These are phyloP conservation scores for Hippopotamyrus pictus DNA, from an alignment of 2,797 vertebrate species.

Conservation along the genomic window DNA sequence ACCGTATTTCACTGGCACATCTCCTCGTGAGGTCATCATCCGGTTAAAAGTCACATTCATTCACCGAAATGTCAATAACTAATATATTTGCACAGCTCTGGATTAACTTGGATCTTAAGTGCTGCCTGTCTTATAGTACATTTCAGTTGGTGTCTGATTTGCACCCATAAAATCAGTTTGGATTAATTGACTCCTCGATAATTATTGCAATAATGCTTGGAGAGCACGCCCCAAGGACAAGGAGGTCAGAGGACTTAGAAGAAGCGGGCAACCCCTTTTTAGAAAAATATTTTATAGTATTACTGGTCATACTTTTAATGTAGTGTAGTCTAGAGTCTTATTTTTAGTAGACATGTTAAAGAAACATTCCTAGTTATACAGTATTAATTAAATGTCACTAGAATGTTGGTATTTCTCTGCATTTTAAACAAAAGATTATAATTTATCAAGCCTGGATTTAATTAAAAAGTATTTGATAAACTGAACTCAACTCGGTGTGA, in stretches of 20 bases:
- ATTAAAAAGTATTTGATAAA: not conserved
- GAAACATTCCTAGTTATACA: not conserved
- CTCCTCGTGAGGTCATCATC: not conserved
- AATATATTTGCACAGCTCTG: not conserved
- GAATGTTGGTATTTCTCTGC: constrained; percentile 5
- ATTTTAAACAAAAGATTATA: not conserved
- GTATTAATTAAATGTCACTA: not conserved
- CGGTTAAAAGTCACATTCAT: not conserved
- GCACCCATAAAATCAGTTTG: not conserved
- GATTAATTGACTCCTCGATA: not conserved
- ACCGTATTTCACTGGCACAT: not conserved
- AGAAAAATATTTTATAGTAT: not conserved
- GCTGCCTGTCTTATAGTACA: not conserved
- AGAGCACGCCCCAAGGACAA: not conserved
- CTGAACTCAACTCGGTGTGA: not conserved
- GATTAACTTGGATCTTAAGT: not conserved
- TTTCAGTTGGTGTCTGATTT: not conserved
- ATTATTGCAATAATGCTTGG: not conserved
- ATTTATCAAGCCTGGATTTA: not conserved
- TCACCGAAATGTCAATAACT: not conserved
- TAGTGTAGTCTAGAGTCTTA: not conserved
- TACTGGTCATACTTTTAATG: not conserved
- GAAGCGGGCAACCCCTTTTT: not conserved
- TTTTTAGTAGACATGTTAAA: not conserved
- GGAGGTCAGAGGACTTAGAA: not conserved